These are phyloP conservation scores for Eolophus roseicapilla DNA, from an alignment of 2,113 vertebrate genomes.

Conservation along the genomic window DNA sequence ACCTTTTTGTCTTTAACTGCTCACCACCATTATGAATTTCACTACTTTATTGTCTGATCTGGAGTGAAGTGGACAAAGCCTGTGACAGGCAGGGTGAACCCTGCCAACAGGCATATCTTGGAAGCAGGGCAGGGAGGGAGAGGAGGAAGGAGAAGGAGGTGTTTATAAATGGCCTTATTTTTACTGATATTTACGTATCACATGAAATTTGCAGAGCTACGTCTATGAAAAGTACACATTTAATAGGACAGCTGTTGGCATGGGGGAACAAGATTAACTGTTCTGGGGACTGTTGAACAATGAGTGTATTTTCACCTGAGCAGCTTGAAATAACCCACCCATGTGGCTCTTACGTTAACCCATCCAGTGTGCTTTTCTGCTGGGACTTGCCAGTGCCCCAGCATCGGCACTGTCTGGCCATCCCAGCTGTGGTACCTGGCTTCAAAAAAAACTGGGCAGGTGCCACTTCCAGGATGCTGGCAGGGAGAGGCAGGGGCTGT, in stretches of 20 bases:
- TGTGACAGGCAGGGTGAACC: not conserved
- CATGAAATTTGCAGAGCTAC: not conserved
- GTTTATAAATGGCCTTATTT: not conserved
- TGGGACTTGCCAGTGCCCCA: rapidly evolving
- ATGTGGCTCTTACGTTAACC: not conserved
- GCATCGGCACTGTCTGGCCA: rapidly evolving
- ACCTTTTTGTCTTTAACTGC: not conserved
- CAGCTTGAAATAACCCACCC: not conserved
- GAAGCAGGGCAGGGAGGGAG: not conserved
- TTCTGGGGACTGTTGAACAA: not conserved
- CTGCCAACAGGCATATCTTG: not conserved
- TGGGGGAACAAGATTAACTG: not conserved
- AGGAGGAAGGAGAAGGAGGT: not conserved
- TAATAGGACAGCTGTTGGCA: not conserved
- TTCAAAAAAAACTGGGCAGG: not conserved
- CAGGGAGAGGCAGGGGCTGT: not conserved
- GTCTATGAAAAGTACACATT: not conserved
- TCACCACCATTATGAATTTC: not conserved
- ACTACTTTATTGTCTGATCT: not conserved
- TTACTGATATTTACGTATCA: not conserved
- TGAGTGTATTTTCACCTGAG: not conserved
- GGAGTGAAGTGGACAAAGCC: not conserved
- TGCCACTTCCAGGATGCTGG: not conserved
- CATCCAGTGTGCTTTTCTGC: not conserved
- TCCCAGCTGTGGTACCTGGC: rapidly evolving